Conservation (phyloP, 37 sponge, comb jelly and placozoan species). For the Diacarnus erythraeanus region DNA sequence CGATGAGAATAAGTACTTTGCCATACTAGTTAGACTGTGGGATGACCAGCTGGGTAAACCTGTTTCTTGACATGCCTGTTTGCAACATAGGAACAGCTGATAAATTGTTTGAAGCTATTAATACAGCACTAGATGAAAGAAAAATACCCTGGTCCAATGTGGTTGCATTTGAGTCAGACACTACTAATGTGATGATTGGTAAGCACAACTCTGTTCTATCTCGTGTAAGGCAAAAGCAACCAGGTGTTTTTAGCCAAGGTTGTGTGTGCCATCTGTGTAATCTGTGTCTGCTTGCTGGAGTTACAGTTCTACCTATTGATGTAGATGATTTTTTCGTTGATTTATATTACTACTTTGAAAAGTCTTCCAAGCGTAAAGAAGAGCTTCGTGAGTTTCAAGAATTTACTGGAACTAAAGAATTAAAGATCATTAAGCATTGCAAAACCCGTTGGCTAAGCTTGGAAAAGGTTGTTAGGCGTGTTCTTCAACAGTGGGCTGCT, state of each 20-base stretch:
- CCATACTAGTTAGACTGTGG: slow-evolving; percentile 50
- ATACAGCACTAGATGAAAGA: neutral
- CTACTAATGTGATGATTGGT: slow-evolving; percentile 35
- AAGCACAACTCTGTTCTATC: slow-evolving; percentile 38
- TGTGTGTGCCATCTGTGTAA: slow-evolving; percentile 45
- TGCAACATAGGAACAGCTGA: slow-evolving; percentile 40
- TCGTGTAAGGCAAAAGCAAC: slow-evolving; percentile 8
- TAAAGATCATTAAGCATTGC: slow-evolving; percentile 21
- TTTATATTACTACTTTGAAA: slow-evolving; percentile 28
- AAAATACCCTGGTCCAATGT: slow-evolving; percentile 29
- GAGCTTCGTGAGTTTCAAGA: slow-evolving; percentile 29
- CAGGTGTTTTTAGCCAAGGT: slow-evolving; percentile 17
- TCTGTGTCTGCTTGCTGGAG: slow-evolving; percentile 23
- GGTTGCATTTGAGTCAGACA: slow-evolving; percentile 33
- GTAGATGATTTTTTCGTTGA: slow-evolving; percentile 45
- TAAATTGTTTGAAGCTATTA: slow-evolving; percentile 29
- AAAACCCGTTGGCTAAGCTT: slow-evolving; percentile 46
- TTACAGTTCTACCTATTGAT: slow-evolving; percentile 26
- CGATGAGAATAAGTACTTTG: slow-evolving; percentile 8
- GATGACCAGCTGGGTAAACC: slow-evolving; percentile 9
- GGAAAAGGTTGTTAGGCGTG: slow-evolving; percentile 13
- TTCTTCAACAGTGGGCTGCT: slow-evolving; percentile 54
- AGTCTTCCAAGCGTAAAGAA: slow-evolving; percentile 34
- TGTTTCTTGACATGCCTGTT: slow-evolving; percentile 42
- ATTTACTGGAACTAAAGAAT: slow-evolving; percentile 33